phyloP scores from a whole-genome alignment of 2,113 vertebrate species.

The Pica pica region DNA sequence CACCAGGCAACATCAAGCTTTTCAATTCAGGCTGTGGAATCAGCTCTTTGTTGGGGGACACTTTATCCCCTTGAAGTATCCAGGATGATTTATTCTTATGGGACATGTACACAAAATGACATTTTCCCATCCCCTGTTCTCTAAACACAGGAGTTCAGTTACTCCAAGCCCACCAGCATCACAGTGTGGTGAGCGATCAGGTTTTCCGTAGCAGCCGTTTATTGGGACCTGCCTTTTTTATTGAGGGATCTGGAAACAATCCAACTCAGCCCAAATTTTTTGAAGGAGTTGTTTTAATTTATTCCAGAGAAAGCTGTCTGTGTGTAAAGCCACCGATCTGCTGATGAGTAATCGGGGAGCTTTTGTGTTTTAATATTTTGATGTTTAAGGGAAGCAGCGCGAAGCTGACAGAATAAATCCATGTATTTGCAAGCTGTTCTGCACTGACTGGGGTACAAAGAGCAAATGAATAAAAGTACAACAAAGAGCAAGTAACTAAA shows the following conservation, averaged over 20 bases:
- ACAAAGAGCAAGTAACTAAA: background rate
- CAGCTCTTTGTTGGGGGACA: background rate
- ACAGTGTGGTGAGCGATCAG: background rate
- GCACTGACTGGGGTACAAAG: background rate
- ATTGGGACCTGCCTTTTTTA: background rate
- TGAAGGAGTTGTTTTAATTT: background rate
- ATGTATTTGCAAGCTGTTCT: background rate
- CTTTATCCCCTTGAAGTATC: background rate
- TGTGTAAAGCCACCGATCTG: background rate
- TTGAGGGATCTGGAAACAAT: slow-evolving; percentile 35
- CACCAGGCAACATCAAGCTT: background rate
- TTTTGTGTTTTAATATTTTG: slow-evolving; percentile 49
- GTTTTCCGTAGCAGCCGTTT: background rate
- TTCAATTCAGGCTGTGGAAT: background rate
- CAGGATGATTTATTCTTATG: background rate
- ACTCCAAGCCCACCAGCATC: background rate
- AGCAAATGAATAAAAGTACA: background rate
- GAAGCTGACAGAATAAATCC: background rate
- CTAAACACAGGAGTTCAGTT: background rate
- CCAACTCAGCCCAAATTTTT: slow-evolving; percentile 21
- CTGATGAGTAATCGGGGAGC: slow-evolving; percentile 17
- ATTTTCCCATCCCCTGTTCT: background rate
- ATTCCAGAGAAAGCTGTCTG: slow-evolving; percentile 38
- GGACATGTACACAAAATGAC: background rate
- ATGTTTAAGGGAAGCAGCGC: background rate